A percentile compares a stretch with the other conserved stretches of the same genome.
These are phyloP conservation scores for Dermatemys mawii DNA, from an alignment of 2,113 vertebrate species.

Conservation along the genomic window DNA sequence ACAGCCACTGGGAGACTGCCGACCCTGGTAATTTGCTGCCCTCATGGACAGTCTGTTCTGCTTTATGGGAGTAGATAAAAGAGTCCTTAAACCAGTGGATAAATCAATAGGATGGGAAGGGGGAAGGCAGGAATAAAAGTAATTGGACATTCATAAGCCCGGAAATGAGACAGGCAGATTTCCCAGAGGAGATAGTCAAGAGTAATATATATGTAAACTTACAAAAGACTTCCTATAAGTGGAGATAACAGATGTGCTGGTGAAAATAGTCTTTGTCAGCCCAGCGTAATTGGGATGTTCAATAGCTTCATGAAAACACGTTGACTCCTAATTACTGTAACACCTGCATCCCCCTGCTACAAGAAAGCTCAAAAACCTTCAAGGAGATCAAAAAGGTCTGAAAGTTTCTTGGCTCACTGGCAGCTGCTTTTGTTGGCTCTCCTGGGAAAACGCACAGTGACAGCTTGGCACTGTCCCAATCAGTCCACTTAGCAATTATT, in stretches of 20 bases:
- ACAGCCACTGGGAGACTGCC: background rate
- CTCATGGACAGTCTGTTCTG: background rate
- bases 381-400: conserved; percentile 10
- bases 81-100: background rate
- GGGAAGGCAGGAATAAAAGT: background rate
- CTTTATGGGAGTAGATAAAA: background rate
- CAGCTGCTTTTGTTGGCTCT: conserved; percentile 1
- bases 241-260: conserved; percentile 36
- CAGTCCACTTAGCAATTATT: background rate
- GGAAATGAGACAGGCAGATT: conserved; percentile 2
- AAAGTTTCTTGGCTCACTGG: conserved; percentile 19
- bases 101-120: background rate
- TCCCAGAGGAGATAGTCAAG: conserved; percentile 38
- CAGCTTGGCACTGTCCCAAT: background rate
- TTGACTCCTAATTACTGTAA: conserved; percentile 39
- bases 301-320: background rate
- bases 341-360: background rate
- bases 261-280: conserved; percentile 27
- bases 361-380: conserved; percentile 31
- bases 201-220: conserved; percentile 2
- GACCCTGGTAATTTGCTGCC: background rate
- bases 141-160: conserved; percentile 22
- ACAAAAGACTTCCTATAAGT: conserved; percentile 44
- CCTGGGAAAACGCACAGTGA: background rate
- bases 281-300: conserved; percentile 33